Conservation (phyloP, 2,888 invertebrate genomes). For the Lypha dubia region DNA sequence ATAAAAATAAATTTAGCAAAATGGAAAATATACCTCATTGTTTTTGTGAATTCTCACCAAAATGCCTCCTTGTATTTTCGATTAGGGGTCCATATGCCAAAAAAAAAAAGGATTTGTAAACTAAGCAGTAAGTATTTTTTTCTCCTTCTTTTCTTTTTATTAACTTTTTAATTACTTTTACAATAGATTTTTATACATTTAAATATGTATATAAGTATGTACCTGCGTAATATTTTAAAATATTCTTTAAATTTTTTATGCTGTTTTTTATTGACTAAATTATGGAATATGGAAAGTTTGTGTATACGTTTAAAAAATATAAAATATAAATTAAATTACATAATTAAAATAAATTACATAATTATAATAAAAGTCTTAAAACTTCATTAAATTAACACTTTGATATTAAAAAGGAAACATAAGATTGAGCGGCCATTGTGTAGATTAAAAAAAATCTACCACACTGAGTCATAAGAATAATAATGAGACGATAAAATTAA, state of each 20-base stretch:
- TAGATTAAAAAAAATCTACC: neutral
- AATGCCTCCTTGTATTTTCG: no score
- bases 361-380: no score
- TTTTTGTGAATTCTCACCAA: no score
- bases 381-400: slow-evolving; percentile 5
- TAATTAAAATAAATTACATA: no score
- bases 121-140: neutral
- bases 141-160: slow-evolving; percentile 25
- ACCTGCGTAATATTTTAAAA: no score
- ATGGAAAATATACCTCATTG: no score
- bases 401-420: slow-evolving; percentile 57
- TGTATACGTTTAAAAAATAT: no score
- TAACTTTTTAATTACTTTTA: slow-evolving; percentile 9
- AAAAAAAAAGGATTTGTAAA: no score
- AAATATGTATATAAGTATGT: slow-evolving; percentile 25
- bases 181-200: slow-evolving; percentile 22
- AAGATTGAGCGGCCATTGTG: slow-evolving; percentile 57
- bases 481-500: neutral
- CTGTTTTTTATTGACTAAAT: slow-evolving; percentile 2
- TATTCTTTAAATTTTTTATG: slow-evolving; percentile 2
- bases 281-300: slow-evolving; percentile 32
- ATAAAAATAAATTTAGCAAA: no score
- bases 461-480: slow-evolving; percentile 19
- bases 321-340: slow-evolving; percentile 9
- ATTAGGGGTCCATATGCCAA: no score